These are phyloP conservation scores for Gorsachius goisagi DNA, from an alignment of 2,113 vertebrate species.

Conservation along the genomic window DNA sequence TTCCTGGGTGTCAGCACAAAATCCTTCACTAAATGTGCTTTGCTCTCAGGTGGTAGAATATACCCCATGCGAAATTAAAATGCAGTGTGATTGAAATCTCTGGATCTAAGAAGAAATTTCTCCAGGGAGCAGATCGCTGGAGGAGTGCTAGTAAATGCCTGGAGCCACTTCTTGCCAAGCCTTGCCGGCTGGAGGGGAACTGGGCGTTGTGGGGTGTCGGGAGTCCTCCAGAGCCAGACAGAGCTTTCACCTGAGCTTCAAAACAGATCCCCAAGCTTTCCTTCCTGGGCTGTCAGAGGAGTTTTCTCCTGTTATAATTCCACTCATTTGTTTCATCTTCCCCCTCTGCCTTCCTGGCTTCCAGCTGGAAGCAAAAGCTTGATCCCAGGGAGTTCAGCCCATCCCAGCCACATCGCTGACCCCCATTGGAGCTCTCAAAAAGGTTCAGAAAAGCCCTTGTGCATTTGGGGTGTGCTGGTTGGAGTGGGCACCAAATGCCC, in stretches of 20 bases:
- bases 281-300: neutral
- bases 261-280: neutral
- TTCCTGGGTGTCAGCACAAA: neutral
- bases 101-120: neutral
- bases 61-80: neutral
- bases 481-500: neutral
- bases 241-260: neutral
- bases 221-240: neutral
- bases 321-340: neutral
- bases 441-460: neutral
- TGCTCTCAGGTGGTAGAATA: neutral
- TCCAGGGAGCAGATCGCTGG: neutral
- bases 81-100: neutral
- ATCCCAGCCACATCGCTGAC: neutral
- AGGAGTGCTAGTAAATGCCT: neutral
- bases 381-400: neutral
- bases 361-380: neutral
- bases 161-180: neutral
- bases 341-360: neutral
- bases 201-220: fast-evolving
- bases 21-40: neutral
- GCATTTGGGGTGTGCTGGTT: neutral
- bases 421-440: neutral
- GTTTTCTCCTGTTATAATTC: neutral
- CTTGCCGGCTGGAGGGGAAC: neutral